Base-by-base conservation (phyloP, 2,888 invertebrate species). In the Graphium colonna region DNA sequence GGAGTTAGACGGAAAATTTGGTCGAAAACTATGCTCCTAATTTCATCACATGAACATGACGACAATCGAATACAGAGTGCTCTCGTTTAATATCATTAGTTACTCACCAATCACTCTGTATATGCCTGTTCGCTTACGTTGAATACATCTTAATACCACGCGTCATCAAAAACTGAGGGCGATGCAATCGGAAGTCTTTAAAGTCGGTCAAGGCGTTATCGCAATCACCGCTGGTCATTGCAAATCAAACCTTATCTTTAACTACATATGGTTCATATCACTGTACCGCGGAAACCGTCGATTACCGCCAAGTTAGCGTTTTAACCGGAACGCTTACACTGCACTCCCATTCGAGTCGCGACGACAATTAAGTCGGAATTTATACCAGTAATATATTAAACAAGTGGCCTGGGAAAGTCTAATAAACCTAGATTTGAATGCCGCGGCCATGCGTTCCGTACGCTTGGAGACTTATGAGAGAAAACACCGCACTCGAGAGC, bases 291-390 rank as follows among this genome's bases (percentile, higher is more conserved):
- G 5, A 21, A 21, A 21, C 21, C 21, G 21, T 21, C 21, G 21
- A 21, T 43, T 53, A 28, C 43, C 31, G 38, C 47, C 7, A 31
- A 48, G 18, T 49, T 9, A 17, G 43, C 53, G 44, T 38, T 49
- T 43, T 48, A 48, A 48, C 38, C 47, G 39, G 47, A 38, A 53
- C 44, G 53, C 53, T 40, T 21, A 48, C 43, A 33, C 28, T 53
- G 53, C 53, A 53, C 43, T 48, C 18, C 53, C 48, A 49, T 53
- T 53, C 42, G 48, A 53, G 48, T 53, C 43, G 48, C 48, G 38
- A 53, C 44, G 48, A 53, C 53, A 48, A 53, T 53, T 53, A 53
- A 48, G 44, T 43, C 5, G 12, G 43, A 48, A 48, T 53, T 53
- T 53, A 53, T 48, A 53, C 43, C 17, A n/a, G 53, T 18, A 33